Evolutionary conservation across 2,797 vertebrate species (phyloP), one percentile per base, ranked within the genome.

Genomic region (Onychomys torridus): DNA sequence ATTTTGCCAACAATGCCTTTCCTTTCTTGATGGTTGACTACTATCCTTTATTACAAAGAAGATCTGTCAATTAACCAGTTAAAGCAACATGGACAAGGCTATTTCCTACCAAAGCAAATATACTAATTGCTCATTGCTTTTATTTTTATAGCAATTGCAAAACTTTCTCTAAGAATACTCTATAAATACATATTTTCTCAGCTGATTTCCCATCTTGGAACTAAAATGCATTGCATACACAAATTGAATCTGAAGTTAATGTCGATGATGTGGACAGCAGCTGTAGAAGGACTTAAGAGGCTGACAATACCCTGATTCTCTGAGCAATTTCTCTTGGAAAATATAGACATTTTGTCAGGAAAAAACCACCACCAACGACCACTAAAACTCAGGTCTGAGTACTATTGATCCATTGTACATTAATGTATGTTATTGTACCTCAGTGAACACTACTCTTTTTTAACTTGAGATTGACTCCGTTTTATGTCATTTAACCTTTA

Each of bases 401-500:
- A 67, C 0, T 88, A 84, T 73, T 52, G 79, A 96, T 94, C 10
- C 32, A 25, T 55, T 91, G 14, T 52, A 63, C 29, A 43, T 91
- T 87, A 67, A 71, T 12, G n/a, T 85, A 89, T 93, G 86, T 91
- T 79, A 84, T 34, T 78, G n/a, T 43, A 19, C 19, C 43, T 77
- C 49, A 73, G 7, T 19, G 93, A 92, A 67, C 49, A n/a, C 52
- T 19, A 29, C 13, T 29, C 5, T 32, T 52, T 16, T 81, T 76
- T 88, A 10, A 84, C 91, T 86, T 6, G 0, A 46, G 32, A 73
- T 12, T 69, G 95, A 43, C 25, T 94, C 21, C 71, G 4, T 67
- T 59, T 94, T 77, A 5, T 69, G 63, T 52, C 29, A 92, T 67
- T 87, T 94, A 91, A 77, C 55, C 34, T 77, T 93, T 71, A 87